These are phyloP conservation scores for Suricata suricatta DNA, from an alignment of 2,113 vertebrate genomes.

Conservation along the genomic window DNA sequence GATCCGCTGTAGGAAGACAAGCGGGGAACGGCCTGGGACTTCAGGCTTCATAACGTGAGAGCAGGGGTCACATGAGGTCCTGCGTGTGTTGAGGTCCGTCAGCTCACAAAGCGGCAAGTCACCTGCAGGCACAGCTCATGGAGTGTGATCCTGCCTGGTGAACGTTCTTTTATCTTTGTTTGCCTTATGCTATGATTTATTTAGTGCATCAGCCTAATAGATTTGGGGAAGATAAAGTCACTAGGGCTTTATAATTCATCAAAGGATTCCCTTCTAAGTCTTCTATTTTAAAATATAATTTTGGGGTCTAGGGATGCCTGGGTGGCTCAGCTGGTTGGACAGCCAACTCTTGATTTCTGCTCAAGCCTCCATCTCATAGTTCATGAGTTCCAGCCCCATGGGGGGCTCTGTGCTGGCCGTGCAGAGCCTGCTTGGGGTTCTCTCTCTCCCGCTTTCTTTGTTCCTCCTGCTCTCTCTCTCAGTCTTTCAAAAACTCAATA, in stretches of 20 bases:
- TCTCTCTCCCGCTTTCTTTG: no score
- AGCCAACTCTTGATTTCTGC: no score
- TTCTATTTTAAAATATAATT: neutral
- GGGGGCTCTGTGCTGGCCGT: no score
- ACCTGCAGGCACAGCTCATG: rapidly evolving
- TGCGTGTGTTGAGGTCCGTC: neutral
- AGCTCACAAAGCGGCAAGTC: neutral
- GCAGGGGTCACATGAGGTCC: rapidly evolving
- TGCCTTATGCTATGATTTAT: no score
- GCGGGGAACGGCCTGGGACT: neutral
- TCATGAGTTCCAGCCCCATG: no score
- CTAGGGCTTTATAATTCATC: rapidly evolving
- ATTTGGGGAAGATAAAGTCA: neutral
- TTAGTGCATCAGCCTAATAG: neutral
- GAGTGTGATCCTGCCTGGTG: neutral
- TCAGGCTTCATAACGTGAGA: rapidly evolving
- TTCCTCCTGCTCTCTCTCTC: no score
- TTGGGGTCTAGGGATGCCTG: neutral
- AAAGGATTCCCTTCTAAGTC: neutral
- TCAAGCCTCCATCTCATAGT: no score
- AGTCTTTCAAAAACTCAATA: no score
- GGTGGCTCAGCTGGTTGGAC: no score
- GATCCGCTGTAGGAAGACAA: neutral
- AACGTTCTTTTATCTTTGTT: rapidly evolving
- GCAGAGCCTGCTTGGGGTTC: no score